Evolutionary conservation across 2,888 invertebrate species (phyloP).

Genomic region (Dione juno): DNA sequence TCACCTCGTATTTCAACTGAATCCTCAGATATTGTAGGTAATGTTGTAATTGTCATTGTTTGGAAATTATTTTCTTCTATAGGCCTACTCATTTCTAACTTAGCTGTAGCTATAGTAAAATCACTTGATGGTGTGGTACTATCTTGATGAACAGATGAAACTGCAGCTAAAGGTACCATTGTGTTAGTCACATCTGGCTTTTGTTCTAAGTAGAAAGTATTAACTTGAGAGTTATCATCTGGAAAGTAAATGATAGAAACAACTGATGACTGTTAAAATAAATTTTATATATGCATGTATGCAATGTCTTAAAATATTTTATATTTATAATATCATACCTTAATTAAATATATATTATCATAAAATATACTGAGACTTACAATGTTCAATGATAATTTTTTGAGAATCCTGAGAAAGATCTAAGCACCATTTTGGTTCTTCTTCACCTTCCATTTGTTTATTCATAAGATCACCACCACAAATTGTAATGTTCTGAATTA

Average conservation of each 20-base stretch:
- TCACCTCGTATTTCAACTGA: slow-evolving; percentile 17
- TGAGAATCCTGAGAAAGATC: slow-evolving; percentile 56
- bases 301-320: no score
- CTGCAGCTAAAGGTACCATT: slow-evolving; percentile 50
- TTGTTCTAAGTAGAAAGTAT: slow-evolving; percentile 48
- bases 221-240: slow-evolving; percentile 57
- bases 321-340: no score
- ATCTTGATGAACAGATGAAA: slow-evolving; percentile 44
- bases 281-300: no score
- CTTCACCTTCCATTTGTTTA: slow-evolving; percentile 44
- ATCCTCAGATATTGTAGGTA: slow-evolving; percentile 7
- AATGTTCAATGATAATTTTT: slow-evolving; percentile 57
- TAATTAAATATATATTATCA: no score
- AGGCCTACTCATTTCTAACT: neutral
- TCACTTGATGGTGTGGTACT: neutral
- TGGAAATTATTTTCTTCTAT: slow-evolving; percentile 9
- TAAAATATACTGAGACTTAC: no score
- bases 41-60: slow-evolving; percentile 13
- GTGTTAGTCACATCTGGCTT: slow-evolving; percentile 49
- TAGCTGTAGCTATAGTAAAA: slow-evolving; percentile 9
- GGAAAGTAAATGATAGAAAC: slow-evolving; percentile 19
- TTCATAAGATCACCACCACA: slow-evolving; percentile 42
- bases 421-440: slow-evolving; percentile 59
- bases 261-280: neutral
- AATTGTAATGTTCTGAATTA: slow-evolving; percentile 49